Conservation (phyloP, 2,797 vertebrate species). For the Eulemur rubriventer region DNA sequence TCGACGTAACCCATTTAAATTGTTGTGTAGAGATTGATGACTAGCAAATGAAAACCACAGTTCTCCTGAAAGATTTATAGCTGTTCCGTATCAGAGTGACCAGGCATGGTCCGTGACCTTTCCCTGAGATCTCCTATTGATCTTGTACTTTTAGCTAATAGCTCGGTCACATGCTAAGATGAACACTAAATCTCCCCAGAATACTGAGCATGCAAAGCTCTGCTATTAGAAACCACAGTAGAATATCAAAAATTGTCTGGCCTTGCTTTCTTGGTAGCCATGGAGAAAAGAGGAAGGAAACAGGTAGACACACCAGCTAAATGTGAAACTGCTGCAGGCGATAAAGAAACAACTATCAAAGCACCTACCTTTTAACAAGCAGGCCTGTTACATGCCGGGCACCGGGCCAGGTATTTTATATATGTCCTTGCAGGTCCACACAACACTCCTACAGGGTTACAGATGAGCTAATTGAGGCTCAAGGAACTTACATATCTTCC, state of each 20-base stretch:
- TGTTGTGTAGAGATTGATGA: not conserved
- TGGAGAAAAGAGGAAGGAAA: not conserved
- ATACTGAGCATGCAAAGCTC: not conserved
- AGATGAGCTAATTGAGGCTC: not conserved
- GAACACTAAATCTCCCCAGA: not conserved
- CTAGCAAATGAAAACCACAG: not conserved
- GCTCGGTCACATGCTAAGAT: conserved; percentile 1
- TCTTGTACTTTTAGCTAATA: not conserved
- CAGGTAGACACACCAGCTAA: not conserved
- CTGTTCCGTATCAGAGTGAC: not conserved
- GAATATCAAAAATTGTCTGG: not conserved
- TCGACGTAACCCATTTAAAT: not conserved
- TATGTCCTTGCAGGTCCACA: not conserved
- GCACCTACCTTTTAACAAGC: not conserved
- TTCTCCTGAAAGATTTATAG: not conserved
- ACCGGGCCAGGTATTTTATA: not conserved
- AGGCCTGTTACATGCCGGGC: not conserved
- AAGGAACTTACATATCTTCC: not conserved
- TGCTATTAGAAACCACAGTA: not conserved
- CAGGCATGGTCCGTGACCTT: not conserved
- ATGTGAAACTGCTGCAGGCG: not conserved
- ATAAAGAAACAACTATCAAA: not conserved
- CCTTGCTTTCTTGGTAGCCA: not conserved
- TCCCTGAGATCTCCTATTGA: not conserved
- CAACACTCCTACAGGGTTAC: not conserved